These are phyloP conservation scores for Echinarachnius parma DNA, from an alignment of 53 echinoderm and acorn worm genomes.

Conservation along the genomic window DNA sequence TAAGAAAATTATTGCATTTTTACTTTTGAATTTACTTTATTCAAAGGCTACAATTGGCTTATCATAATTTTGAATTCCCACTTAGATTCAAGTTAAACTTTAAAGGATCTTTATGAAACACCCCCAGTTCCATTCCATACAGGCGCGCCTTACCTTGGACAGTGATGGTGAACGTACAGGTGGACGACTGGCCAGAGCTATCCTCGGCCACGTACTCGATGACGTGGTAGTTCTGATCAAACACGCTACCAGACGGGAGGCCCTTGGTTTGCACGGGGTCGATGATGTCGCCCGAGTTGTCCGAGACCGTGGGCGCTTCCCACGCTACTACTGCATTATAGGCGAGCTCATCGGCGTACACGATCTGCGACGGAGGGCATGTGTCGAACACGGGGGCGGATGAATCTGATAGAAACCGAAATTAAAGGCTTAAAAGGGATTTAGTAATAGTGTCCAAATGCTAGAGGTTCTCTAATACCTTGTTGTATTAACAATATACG, in stretches of 20 bases:
- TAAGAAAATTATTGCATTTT: too few species aligned
- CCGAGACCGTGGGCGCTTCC: slow-evolving; percentile 23
- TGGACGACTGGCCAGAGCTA: background rate
- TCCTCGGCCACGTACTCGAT: slow-evolving; percentile 24
- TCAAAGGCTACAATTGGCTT: too few species aligned
- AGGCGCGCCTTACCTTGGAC: slow-evolving; percentile 35
- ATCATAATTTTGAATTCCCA: too few species aligned
- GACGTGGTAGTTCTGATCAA: slow-evolving; percentile 16
- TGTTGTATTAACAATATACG: too few species aligned
- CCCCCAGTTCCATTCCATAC: too few species aligned
- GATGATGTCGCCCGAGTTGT: slow-evolving; percentile 28
- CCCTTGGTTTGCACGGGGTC: slow-evolving; percentile 4
- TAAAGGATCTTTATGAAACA: too few species aligned
- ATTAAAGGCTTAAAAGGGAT: too few species aligned
- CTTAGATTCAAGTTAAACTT: too few species aligned
- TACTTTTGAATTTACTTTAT: too few species aligned
- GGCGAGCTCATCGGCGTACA: slow-evolving; percentile 10
- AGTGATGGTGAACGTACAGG: slow-evolving; percentile 21
- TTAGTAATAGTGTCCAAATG: too few species aligned
- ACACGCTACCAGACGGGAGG: background rate
- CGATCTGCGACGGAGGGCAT: slow-evolving; percentile 20
- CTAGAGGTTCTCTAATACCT: too few species aligned
- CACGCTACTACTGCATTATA: slow-evolving; percentile 6
- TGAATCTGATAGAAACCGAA: slow-evolving; percentile 2
- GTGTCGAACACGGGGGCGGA: slow-evolving; percentile 18